Evolutionary conservation across 2,888 invertebrate species (phyloP), one percentile per base, ranked within the genome.

Genomic region (Luperina nickerlii): DNA sequence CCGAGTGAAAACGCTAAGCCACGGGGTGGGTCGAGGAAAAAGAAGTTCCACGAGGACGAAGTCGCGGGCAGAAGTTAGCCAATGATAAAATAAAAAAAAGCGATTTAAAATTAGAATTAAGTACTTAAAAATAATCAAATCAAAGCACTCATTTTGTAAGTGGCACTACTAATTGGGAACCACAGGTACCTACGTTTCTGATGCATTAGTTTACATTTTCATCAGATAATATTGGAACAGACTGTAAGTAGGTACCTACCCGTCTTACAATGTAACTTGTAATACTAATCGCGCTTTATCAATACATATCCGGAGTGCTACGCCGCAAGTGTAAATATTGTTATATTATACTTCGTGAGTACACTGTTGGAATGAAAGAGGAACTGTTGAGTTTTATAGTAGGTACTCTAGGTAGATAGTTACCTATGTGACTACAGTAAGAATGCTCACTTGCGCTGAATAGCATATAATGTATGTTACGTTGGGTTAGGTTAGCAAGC

Each of bases 211-310:
- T 71, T n/a, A 65, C n/a, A 38, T 38, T n/a, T 20, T 38, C 4
- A 42, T 38, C 11, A 11, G 4, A 42, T 20, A 38, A n/a, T 65
- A 57, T 20, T n/a, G 11, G 11, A 13, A 18, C 65, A n/a, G n/a
- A 65, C 20, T 38, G 20, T 65, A 38, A 48, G 54, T 54, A 82
- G 57, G 57, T 78, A 85, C 42, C 18, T 78, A 85, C 79, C 75
- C 75, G 74, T 85, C 75, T 81, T 85, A 89, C 85, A 90, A 83
- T 88, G 88, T 89, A 83, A 83, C 18, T 2, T 80, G 67, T 65
- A 83, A 81, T 77, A 77, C 77, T 88, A 85, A 82, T 79, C 79
- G 69, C 73, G 70, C 79, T 85, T 87, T 88, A 87, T 89, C 90
- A 86, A 88, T 86, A 85, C 67, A 83, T 86, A 81, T 88, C 88